A percentile compares a stretch with the other conserved stretches of the same genome.
Evolutionary conservation across 2,797 vertebrate species (phyloP).

Genomic region (Sphaeramia orbicularis): DNA sequence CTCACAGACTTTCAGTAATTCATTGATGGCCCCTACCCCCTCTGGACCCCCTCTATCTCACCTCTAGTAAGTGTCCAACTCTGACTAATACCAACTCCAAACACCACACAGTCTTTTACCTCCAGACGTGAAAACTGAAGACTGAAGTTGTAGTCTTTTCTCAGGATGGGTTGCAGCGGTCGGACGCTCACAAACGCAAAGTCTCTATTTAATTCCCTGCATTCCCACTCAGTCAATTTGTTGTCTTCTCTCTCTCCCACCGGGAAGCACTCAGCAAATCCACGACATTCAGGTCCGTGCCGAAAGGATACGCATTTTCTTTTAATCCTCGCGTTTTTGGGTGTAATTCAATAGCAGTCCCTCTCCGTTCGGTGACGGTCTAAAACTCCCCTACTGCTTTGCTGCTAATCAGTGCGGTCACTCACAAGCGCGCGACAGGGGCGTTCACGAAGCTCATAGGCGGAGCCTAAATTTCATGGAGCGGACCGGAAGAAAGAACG

Average conservation of each 20-base stretch:
- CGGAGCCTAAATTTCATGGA: slow-evolving; percentile 37
- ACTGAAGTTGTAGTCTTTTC: slow-evolving; percentile 24
- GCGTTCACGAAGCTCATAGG: slow-evolving; percentile 72
- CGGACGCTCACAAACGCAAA: slow-evolving; percentile 46
- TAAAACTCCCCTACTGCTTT: slow-evolving; percentile 60
- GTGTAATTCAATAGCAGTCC: slow-evolving; percentile 47
- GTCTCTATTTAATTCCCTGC: slow-evolving; percentile 75
- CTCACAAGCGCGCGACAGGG: slow-evolving; percentile 68
- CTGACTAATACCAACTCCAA: background rate
- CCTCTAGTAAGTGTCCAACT: background rate
- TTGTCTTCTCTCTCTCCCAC: slow-evolving; percentile 27
- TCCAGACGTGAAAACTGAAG: slow-evolving; percentile 62
- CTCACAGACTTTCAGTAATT: slow-evolving; percentile 16
- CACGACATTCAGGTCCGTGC: slow-evolving; percentile 39
- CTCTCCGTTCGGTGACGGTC: slow-evolving; percentile 60
- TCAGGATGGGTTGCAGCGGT: slow-evolving; percentile 42
- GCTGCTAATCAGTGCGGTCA: slow-evolving; percentile 83
- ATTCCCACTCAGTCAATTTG: slow-evolving; percentile 60
- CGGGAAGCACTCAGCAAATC: slow-evolving; percentile 38
- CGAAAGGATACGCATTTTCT: slow-evolving; percentile 17
- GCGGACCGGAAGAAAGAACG: slow-evolving; percentile 42
- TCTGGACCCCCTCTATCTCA: slow-evolving; percentile 26
- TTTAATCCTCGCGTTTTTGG: slow-evolving; percentile 37
- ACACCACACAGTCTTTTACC: slow-evolving; percentile 70
- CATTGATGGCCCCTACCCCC: slow-evolving; percentile 32